Percentiles rank a stretch among this genome's conserved stretches.
phyloP scores from a whole-genome alignment of 2,888 invertebrate genomes.

The Pachydiplax longipennis region DNA sequence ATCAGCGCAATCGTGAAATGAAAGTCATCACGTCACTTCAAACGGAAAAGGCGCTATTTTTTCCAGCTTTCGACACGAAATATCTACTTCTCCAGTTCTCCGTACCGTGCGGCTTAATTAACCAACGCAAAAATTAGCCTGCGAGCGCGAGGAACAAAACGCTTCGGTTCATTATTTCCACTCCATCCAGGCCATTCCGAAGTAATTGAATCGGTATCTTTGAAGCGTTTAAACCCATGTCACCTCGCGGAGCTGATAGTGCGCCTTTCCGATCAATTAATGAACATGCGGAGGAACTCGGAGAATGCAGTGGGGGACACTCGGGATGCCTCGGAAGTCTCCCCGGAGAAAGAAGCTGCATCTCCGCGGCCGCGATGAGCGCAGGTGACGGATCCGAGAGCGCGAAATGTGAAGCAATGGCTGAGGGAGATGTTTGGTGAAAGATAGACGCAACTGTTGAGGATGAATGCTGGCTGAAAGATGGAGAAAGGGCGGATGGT shows the following conservation, averaged over 20 bases:
- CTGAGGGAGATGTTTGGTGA: neutral
- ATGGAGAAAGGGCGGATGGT: neutral
- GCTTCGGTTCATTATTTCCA: neutral
- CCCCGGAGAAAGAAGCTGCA: neutral
- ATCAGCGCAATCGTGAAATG: neutral
- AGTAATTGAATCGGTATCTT: neutral
- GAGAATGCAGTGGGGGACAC: neutral
- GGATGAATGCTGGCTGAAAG: neutral
- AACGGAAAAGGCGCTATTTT: neutral
- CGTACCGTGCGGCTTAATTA: neutral
- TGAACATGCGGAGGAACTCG: neutral
- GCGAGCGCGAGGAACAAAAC: neutral
- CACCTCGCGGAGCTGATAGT: neutral
- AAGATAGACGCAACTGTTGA: neutral
- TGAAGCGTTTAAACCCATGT: neutral
- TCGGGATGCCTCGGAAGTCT: neutral
- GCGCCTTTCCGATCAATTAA: conserved; percentile 13
- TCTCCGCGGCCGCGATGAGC: neutral
- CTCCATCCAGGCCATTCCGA: neutral
- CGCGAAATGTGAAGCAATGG: neutral
- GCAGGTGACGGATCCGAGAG: neutral
- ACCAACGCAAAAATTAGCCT: neutral
- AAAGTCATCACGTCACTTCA: neutral
- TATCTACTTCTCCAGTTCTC: neutral
- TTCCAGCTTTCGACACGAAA: neutral